These are phyloP conservation scores for Dasysyrphus albostriatus DNA, from an alignment of 2,888 invertebrate genomes.

Conservation along the genomic window DNA sequence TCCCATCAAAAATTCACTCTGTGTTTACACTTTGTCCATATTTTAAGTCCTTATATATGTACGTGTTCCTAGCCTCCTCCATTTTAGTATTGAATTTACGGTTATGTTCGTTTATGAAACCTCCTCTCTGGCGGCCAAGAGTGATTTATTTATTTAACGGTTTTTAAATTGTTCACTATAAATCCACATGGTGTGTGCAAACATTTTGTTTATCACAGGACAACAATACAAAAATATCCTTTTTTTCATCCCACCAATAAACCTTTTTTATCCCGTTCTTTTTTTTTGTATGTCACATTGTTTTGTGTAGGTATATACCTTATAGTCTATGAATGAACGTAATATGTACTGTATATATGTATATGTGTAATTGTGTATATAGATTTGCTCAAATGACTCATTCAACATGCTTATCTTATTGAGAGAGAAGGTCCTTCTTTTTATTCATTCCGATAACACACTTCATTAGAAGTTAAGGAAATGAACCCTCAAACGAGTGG, in stretches of 20 bases:
- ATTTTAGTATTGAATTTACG: constrained; percentile 62
- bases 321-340: neutral
- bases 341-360: neutral
- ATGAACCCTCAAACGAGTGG: constrained; percentile 74
- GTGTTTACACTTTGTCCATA: constrained; percentile 48
- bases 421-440: constrained; percentile 41
- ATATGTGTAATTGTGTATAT: neutral
- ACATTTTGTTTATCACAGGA: constrained; percentile 28
- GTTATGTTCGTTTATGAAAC: constrained; percentile 56
- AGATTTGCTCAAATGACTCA: neutral
- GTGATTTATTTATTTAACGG: constrained; percentile 73
- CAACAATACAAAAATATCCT: constrained; percentile 27
- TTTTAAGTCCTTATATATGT: constrained; percentile 28
- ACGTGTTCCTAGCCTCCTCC: constrained; percentile 7
- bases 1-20: neutral
- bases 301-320: constrained; percentile 31
- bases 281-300: neutral
- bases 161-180: constrained; percentile 71
- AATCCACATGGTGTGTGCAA: constrained; percentile 64
- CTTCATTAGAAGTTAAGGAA: constrained; percentile 73
- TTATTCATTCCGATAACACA: constrained; percentile 70
- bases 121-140: constrained; percentile 34
- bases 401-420: constrained; percentile 27
- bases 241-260: constrained; percentile 34
- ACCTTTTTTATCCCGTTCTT: constrained; percentile 27